These are phyloP conservation scores for Bubo bubo DNA, from an alignment of 2,113 vertebrate genomes.

Conservation along the genomic window DNA sequence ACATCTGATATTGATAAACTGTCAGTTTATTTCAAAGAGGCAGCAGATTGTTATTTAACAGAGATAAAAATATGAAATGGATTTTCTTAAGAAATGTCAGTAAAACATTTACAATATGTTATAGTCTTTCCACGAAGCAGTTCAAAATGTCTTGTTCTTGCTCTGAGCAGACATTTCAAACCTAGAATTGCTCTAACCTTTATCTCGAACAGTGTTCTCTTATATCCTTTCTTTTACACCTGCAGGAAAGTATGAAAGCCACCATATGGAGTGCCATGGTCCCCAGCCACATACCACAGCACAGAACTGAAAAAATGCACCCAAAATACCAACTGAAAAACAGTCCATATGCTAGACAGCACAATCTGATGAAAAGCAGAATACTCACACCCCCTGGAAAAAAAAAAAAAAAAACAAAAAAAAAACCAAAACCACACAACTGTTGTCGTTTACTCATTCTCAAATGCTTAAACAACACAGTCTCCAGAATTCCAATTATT, in stretches of 20 bases:
- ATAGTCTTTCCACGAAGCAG: conserved; percentile 3
- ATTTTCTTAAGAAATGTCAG: conserved; percentile 70
- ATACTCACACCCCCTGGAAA: not conserved
- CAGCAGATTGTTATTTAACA: conserved; percentile 64
- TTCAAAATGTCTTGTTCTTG: conserved; percentile 44
- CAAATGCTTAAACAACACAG: conserved; percentile 31
- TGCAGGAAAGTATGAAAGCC: conserved; percentile 53
- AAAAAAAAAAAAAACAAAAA: not conserved
- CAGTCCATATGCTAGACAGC: conserved; percentile 59
- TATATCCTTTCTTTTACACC: conserved; percentile 36
- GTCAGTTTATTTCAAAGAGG: conserved; percentile 54
- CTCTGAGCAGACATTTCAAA: conserved; percentile 33
- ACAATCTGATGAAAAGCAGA: conserved; percentile 45
- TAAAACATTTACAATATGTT: conserved; percentile 67
- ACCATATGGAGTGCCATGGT: conserved; percentile 22
- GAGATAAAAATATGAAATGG: conserved; percentile 64
- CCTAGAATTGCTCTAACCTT: conserved; percentile 45
- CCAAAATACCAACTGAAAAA: conserved; percentile 52
- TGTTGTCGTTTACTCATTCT: conserved; percentile 38
- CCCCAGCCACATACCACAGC: not conserved
- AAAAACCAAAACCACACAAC: no score
- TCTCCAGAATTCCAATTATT: conserved; percentile 53
- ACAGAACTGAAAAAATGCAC: conserved; percentile 9
- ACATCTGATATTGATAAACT: conserved; percentile 69
- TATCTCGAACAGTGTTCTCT: conserved; percentile 10